Evolutionary conservation across 2,888 invertebrate genomes (phyloP).

Genomic region (Euclidia mi): DNA sequence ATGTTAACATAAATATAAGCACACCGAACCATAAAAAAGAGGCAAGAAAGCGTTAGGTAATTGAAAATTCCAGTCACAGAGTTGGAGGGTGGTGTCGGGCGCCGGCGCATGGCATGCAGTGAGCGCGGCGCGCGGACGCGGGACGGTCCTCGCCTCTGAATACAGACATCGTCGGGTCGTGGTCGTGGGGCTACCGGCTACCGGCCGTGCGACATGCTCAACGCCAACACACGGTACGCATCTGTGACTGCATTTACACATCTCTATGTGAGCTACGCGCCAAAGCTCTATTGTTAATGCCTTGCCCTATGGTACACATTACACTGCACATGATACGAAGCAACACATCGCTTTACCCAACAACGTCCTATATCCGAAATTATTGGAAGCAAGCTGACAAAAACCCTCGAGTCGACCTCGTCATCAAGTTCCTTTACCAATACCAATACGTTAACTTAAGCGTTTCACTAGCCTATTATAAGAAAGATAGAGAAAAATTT

Average conservation of each 20-base stretch:
- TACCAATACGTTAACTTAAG: constrained; percentile 43
- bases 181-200: constrained; percentile 49
- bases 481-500: constrained; percentile 43
- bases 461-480: constrained; percentile 62
- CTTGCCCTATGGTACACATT: constrained; percentile 62
- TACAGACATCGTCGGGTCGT: constrained; percentile 70
- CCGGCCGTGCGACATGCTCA: constrained; percentile 67
- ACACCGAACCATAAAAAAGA: constrained; percentile 87
- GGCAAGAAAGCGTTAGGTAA: constrained; percentile 85
- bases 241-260: constrained; percentile 84
- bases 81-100: constrained; percentile 48
- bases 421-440: constrained; percentile 32
- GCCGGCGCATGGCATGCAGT: constrained; percentile 73
- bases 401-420: constrained; percentile 39
- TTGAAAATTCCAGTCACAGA: constrained; percentile 88
- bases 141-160: constrained; percentile 68
- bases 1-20: constrained; percentile 80
- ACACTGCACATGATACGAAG: constrained; percentile 75
- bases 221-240: constrained; percentile 36
- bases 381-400: constrained; percentile 61
- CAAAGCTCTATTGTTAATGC: constrained; percentile 73
- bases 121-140: constrained; percentile 41
- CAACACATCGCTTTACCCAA: constrained; percentile 76
- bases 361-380: constrained; percentile 65
- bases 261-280: constrained; percentile 77